Evolutionary conservation across 2,888 invertebrate species (phyloP), one percentile per base, ranked within the genome.

Genomic region (Aporophyla nigra): DNA sequence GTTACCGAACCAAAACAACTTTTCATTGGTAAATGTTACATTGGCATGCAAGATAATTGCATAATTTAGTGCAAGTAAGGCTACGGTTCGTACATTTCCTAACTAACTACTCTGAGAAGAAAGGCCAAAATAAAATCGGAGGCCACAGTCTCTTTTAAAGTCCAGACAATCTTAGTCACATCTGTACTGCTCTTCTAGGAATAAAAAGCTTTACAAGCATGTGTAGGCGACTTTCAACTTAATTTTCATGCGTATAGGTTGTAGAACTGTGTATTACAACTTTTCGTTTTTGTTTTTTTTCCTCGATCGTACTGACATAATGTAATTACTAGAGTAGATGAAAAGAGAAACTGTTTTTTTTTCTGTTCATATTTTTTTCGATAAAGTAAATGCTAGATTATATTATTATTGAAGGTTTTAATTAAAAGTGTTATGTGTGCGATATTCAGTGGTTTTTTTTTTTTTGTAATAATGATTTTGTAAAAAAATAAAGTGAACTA

Each of bases 331-430:
- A 78, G 71, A 53, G 33, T 82, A 82, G 71, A 40, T 78, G 56
- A 63, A 67, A 80, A 81, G 67, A 78, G 40, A 53, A 16, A 2
- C 27, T 54, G 49, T 10, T 40, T 16, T 51, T 56, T 75, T 76
- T 82, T 82, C 53, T 79, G 33, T 63, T 76, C 49, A 70, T 77
- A 33, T 65, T 58, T 77, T 76, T 83, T 78, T 74, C 62, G n/a
- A 66, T 82, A 78, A 86, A 83, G 79, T 82, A 82, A 83, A 82
- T 79, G 87, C 87, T 88, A 88, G 87, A 84, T 69, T 83, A 74
- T 83, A 77, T 71, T 80, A 67, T 76, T 77, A 63, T 56, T 73
- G 68, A 71, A 70, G 73, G 66, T 81, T 82, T 80, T 77, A 69
- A 78, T 67, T 68, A 74, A 81, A 84, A 70, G 81, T 84, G 80